phyloP scores from a whole-genome alignment of 2,888 invertebrate genomes.

The Aspidiotus rigidus region DNA sequence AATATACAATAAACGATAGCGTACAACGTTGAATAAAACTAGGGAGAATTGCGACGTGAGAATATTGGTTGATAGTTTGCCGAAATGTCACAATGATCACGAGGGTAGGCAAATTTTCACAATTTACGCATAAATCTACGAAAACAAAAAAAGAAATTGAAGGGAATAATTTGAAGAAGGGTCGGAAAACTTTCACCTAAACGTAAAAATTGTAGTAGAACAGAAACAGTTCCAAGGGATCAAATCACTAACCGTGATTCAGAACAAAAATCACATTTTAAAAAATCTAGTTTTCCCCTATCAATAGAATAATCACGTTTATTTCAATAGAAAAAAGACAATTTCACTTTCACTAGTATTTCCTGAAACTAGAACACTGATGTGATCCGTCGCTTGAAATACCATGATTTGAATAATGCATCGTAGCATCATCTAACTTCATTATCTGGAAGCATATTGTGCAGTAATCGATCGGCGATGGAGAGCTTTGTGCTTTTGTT shows the following conservation, averaged over 20 bases:
- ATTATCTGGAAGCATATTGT: conserved; percentile 24
- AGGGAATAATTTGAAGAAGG: too few relatives aligned
- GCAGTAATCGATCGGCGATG: conserved; percentile 6
- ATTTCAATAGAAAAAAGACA: background rate
- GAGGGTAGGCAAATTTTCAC: too few relatives aligned
- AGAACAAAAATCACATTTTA: conserved; percentile 6
- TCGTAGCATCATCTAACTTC: conserved; percentile 1
- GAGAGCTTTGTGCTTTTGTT: background rate
- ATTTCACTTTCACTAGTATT: background rate
- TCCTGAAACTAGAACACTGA: background rate
- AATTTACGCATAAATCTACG: too few relatives aligned
- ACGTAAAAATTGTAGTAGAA: background rate
- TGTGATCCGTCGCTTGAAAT: background rate
- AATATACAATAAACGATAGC: too few relatives aligned
- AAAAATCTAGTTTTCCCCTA: background rate
- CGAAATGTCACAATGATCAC: too few relatives aligned
- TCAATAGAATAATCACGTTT: background rate
- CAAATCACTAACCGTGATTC: background rate
- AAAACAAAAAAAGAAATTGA: too few relatives aligned
- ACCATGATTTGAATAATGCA: conserved; percentile 12
- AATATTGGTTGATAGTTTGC: too few relatives aligned
- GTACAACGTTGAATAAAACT: too few relatives aligned
- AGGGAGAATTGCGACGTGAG: too few relatives aligned
- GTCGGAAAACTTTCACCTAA: too few relatives aligned
- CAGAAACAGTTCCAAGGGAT: conserved; percentile 18